Conservation (phyloP, 2,888 invertebrate genomes). For the Oscheius sp. region DNA sequence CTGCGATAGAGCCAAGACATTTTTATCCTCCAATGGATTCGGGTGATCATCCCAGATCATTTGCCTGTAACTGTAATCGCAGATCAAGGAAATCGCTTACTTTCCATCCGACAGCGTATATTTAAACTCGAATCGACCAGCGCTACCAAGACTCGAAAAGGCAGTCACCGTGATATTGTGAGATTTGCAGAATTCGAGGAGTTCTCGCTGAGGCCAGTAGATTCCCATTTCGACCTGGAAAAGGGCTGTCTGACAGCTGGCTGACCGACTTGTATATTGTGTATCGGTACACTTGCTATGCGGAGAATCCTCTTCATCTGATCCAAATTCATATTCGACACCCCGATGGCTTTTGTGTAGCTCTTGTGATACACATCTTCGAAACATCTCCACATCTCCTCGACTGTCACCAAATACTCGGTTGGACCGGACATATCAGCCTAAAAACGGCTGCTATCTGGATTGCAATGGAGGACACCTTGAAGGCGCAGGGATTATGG, state of each 20-base stretch:
- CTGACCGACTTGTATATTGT: conserved; percentile 79
- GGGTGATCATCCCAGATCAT: conserved; percentile 34
- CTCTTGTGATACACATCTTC: conserved; percentile 80
- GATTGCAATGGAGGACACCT: conserved; percentile 11
- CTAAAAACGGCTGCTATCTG: not conserved
- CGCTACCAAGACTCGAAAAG: conserved; percentile 73
- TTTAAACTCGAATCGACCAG: conserved; percentile 57
- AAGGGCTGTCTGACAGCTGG: not conserved
- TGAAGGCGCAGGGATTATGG: conserved; percentile 81
- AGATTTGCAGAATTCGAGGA: conserved; percentile 78
- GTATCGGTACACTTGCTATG: conserved; percentile 57
- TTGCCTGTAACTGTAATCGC: conserved; percentile 6
- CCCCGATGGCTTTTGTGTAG: conserved; percentile 83
- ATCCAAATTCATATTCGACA: conserved; percentile 85
- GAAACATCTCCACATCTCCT: conserved; percentile 66
- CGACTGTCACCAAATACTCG: conserved; percentile 52
- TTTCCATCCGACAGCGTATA: conserved; percentile 20
- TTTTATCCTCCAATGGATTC: conserved; percentile 41
- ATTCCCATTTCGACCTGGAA: conserved; percentile 83
- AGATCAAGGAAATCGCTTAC: not conserved
- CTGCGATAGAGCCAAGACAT: conserved; percentile 38
- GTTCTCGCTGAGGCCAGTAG: conserved; percentile 82
- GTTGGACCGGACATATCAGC: conserved; percentile 38
- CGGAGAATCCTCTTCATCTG: conserved; percentile 80
- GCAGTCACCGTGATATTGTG: conserved; percentile 78